A percentile compares a stretch with the other conserved stretches of the same genome.
phyloP scores from a whole-genome alignment of 1,140 invertebrate genomes.

The Pogonomyrmex barbatus region DNA sequence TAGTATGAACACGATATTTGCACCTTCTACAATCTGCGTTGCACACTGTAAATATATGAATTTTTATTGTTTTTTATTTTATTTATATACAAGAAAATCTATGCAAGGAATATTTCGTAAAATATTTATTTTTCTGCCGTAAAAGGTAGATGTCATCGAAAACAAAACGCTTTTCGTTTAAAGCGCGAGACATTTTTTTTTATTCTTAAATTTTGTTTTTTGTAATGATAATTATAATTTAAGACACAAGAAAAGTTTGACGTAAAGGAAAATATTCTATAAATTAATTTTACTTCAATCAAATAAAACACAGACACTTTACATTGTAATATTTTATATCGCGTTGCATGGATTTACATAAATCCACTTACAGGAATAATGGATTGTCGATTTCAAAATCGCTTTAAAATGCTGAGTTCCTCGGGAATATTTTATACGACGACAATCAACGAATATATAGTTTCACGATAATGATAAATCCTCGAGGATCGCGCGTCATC shows the following conservation, averaged over 20 bases:
- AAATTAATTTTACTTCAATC: not conserved
- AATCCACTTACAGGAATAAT: constrained; percentile 23
- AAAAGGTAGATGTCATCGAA: not conserved
- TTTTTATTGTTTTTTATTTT: not conserved
- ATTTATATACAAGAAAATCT: not conserved
- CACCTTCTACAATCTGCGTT: not conserved
- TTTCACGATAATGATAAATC: constrained; percentile 12
- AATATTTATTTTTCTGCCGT: not conserved
- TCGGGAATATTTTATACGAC: constrained; percentile 5
- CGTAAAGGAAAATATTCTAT: not conserved
- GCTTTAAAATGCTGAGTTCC: not conserved
- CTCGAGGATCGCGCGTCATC: constrained; percentile 28
- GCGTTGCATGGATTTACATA: not conserved
- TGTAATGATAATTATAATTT: not conserved
- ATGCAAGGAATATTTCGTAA: not conserved
- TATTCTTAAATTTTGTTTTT: not conserved
- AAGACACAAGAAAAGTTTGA: not conserved
- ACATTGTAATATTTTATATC: not conserved
- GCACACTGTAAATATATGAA: not conserved
- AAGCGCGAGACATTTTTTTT: not conserved
- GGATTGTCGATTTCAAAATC: constrained; percentile 6
- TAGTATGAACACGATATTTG: not conserved
- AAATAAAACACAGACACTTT: not conserved
- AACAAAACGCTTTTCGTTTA: not conserved
- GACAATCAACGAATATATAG: not conserved